Conservation (phyloP, 2,888 invertebrate genomes). For the Cosmia pyralina region DNA sequence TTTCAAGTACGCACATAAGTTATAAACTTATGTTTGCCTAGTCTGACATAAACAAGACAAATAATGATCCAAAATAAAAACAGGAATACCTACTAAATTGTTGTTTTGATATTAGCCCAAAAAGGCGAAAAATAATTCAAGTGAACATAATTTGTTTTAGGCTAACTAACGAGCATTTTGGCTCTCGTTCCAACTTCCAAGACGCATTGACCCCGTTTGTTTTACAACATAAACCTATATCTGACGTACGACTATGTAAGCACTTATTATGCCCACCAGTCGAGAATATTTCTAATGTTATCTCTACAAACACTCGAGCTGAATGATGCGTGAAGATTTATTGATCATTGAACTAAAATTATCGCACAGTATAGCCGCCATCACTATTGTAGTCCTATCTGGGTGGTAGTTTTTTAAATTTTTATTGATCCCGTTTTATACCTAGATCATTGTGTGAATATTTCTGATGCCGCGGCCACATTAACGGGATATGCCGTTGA, state of each 20-base stretch:
- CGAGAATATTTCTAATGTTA: slow-evolving; percentile 48
- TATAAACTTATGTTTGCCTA: background rate
- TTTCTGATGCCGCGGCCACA: too few relatives aligned
- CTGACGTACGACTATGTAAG: slow-evolving; percentile 10
- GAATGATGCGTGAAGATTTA: slow-evolving; percentile 46
- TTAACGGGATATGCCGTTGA: too few relatives aligned
- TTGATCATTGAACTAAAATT: slow-evolving; percentile 48
- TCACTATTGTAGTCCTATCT: background rate
- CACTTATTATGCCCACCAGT: slow-evolving; percentile 8
- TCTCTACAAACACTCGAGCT: slow-evolving; percentile 44
- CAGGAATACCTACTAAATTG: background rate
- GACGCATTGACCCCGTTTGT: slow-evolving; percentile 47
- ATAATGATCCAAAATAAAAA: background rate
- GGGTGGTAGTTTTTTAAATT: background rate
- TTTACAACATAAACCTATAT: slow-evolving; percentile 14
- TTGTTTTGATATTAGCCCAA: slow-evolving; percentile 1
- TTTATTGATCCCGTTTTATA: too few relatives aligned
- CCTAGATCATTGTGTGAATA: too few relatives aligned
- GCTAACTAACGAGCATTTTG: slow-evolving; percentile 24
- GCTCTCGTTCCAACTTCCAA: slow-evolving; percentile 29
- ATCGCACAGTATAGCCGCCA: slow-evolving; percentile 11
- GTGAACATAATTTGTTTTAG: slow-evolving; percentile 2
- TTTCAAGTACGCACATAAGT: background rate
- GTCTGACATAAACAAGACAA: background rate
- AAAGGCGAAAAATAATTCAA: background rate